Evolutionary conservation across 2,888 invertebrate species (phyloP).

Genomic region (Chirona hameri): DNA sequence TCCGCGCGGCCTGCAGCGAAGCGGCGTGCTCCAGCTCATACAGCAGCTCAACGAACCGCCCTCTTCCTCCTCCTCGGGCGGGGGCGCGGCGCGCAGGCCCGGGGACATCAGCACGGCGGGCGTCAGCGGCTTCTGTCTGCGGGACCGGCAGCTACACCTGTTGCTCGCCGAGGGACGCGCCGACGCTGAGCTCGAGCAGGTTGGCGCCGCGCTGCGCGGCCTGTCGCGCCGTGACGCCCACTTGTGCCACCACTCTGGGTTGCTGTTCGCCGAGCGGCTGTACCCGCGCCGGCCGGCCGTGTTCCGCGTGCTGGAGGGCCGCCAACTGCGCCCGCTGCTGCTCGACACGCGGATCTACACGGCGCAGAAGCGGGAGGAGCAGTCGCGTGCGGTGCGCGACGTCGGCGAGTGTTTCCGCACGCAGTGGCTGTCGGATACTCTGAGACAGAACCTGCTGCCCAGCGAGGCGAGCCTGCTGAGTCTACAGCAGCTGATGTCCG

Average conservation of each 20-base stretch:
- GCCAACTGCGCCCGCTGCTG: neutral
- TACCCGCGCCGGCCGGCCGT: neutral
- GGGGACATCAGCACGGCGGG: conserved; percentile 6
- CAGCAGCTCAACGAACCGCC: neutral
- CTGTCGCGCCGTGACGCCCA: neutral
- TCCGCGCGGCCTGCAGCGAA: neutral
- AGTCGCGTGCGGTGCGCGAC: neutral
- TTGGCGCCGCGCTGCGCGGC: neutral
- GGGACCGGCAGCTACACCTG: conserved; percentile 4
- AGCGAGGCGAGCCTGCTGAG: neutral
- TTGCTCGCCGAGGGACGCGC: conserved; percentile 1
- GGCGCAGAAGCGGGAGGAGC: neutral
- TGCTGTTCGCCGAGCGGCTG: conserved; percentile 9
- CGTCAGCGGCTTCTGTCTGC: conserved; percentile 8
- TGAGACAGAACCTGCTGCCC: neutral
- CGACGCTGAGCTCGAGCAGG: conserved; percentile 6
- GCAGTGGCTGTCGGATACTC: neutral
- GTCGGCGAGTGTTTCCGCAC: neutral
- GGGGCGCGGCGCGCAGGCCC: neutral
- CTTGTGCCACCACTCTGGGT: neutral
- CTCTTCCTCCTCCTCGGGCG: neutral
- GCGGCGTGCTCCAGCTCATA: neutral
- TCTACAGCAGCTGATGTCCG: neutral
- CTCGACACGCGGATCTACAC: conserved; percentile 2
- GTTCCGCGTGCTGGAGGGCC: neutral